Evolutionary conservation across 2,888 invertebrate species (phyloP).

Genomic region (Meiosimyza decipiens): DNA sequence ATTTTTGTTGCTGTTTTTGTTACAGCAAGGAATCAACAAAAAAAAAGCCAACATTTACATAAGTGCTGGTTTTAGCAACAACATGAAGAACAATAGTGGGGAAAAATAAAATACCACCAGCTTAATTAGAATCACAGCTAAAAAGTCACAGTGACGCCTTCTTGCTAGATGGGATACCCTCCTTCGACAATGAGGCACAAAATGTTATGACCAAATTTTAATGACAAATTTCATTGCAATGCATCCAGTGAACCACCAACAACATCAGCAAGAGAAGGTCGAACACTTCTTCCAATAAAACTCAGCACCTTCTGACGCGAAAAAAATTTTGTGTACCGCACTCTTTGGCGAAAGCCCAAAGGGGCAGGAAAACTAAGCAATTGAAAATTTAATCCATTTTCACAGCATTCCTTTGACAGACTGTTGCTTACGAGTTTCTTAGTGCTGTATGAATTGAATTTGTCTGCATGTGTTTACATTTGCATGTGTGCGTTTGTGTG

Average conservation of each 20-base stretch:
- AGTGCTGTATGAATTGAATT: conserved; percentile 19
- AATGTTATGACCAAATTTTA: conserved; percentile 13
- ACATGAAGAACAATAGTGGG: neutral
- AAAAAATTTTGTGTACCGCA: too few species aligned
- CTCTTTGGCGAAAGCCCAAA: neutral
- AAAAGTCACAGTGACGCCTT: neutral
- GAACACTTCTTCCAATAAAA: too few species aligned
- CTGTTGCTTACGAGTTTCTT: conserved; percentile 20
- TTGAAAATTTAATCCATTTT: conserved; percentile 39
- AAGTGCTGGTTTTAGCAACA: conserved; percentile 47
- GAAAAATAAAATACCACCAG: conserved; percentile 3
- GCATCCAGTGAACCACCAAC: too few species aligned
- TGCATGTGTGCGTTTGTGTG: neutral
- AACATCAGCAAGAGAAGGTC: too few species aligned
- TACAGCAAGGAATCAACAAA: neutral
- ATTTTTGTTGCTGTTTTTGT: neutral
- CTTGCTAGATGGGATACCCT: neutral
- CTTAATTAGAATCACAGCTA: neutral
- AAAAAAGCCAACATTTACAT: conserved; percentile 46
- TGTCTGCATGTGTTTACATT: neutral
- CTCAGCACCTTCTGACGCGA: too few species aligned
- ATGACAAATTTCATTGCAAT: too few species aligned
- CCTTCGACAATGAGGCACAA: neutral
- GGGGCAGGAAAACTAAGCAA: conserved; percentile 10
- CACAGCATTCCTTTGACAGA: conserved; percentile 33